Percentiles rank a stretch among this genome's conserved stretches.
Conservation (phyloP, 2,113 vertebrate genomes). For the Parus major region DNA sequence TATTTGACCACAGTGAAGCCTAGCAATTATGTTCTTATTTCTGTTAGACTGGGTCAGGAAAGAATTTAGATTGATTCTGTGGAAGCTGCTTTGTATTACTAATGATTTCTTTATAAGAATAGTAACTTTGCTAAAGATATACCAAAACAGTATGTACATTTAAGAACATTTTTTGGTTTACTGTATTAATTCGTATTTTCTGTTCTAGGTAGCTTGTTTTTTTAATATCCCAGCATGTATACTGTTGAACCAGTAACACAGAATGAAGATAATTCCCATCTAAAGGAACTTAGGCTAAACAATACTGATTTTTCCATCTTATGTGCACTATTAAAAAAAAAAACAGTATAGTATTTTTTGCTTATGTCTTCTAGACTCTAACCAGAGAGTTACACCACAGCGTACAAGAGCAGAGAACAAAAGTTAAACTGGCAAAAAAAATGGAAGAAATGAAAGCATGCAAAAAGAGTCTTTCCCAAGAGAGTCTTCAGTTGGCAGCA, state of each 20-base stretch:
- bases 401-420: slow-evolving; percentile 77
- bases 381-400: slow-evolving; percentile 82
- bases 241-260: background rate
- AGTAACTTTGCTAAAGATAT: background rate
- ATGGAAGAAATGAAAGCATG: slow-evolving; percentile 11
- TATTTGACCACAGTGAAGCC: background rate
- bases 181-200: background rate
- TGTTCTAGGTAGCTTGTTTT: background rate
- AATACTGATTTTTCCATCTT: background rate
- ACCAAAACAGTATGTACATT: background rate
- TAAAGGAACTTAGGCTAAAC: background rate
- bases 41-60: background rate
- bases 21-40: background rate
- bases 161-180: background rate
- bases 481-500: slow-evolving; percentile 85
- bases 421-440: slow-evolving; percentile 81
- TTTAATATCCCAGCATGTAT: background rate
- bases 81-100: background rate
- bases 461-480: slow-evolving; percentile 71
- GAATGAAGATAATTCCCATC: background rate
- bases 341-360: slow-evolving; percentile 3
- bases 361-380: slow-evolving; percentile 71
- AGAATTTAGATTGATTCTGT: background rate
- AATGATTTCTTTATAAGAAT: background rate
- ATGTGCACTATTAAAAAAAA: slow-evolving; percentile 2